Evolutionary conservation across 2,797 vertebrate genomes (phyloP).

Genomic region (Ceryle rudis): DNA sequence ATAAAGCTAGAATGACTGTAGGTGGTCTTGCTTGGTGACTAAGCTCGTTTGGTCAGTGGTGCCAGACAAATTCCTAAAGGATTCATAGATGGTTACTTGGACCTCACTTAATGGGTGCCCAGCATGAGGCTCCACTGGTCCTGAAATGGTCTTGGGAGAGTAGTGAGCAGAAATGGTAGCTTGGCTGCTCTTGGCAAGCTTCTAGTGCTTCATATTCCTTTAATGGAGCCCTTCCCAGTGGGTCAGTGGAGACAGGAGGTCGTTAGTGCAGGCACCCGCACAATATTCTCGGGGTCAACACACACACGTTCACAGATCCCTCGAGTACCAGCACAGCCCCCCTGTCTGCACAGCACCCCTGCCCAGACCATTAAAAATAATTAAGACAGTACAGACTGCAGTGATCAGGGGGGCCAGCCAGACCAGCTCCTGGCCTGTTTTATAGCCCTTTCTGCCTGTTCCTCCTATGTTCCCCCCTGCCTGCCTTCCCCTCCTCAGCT

Average conservation of each 20-base stretch:
- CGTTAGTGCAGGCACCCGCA: not conserved
- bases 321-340: accelerated
- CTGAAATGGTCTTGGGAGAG: not conserved
- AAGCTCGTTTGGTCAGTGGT: not conserved
- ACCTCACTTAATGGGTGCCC: not conserved
- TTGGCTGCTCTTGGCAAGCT: not conserved
- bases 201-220: not conserved
- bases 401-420: not conserved
- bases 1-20: not conserved
- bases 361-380: not conserved
- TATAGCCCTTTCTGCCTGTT: not conserved
- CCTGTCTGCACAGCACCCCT: not conserved
- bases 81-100: not conserved
- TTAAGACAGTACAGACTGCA: not conserved
- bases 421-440: not conserved
- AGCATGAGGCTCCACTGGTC: not conserved
- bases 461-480: not conserved
- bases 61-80: not conserved
- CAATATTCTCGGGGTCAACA: accelerated
- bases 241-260: not conserved
- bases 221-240: not conserved
- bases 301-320: not conserved
- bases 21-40: not conserved
- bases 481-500: not conserved
- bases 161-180: not conserved